Evolutionary conservation across 2,113 vertebrate genomes (phyloP), one percentile per base, ranked within the genome.

Genomic region (Stictonetta naevosa): DNA sequence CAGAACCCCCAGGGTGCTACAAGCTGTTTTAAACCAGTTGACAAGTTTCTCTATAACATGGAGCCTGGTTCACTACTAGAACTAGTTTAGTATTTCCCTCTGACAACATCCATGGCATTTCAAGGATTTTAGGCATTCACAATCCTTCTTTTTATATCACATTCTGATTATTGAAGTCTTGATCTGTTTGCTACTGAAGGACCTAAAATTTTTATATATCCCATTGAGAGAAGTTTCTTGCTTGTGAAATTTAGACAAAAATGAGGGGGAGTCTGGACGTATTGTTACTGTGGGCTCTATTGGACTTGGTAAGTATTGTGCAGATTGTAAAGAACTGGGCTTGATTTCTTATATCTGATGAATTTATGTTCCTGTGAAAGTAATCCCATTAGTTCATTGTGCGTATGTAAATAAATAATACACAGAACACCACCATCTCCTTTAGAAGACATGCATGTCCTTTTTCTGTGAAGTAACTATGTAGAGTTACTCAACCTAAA

Each of bases 361-460:
- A 56, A 50, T 72, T 85, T 85, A 48, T 80, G 18, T n/a, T 42
- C 25, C 42, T 53, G 3, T 58, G n/a, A 88, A 88, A 76, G 16
- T 42, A 25, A 78, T 58, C 33, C 7, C 50, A 2, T 76, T 60
- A 62, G 16, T 56, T 18, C 20, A 14, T 44, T 6, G 0, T 34
- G 8, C 73, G 3, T 56, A 17, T 8, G 46, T 50, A 91, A 71
- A 58, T 13, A 18, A 6, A 29, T 26, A 36, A 78, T 55, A 38
- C 0, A 2, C 5, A 46, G 22, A 71, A 63, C 26, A 6, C 33
- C 9, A 9, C 2, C 2, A 2, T 23, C 19, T 63, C 23, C 77
- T 25, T 28, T 78, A n/a, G 52, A 22, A 52, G 46, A 26, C 17
- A 40, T 14, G 10, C 2, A 5, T 28, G 28, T 71, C 9, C 46